Evolutionary conservation across 2,113 vertebrate genomes (phyloP).

Genomic region (Myrmecobius fasciatus): DNA sequence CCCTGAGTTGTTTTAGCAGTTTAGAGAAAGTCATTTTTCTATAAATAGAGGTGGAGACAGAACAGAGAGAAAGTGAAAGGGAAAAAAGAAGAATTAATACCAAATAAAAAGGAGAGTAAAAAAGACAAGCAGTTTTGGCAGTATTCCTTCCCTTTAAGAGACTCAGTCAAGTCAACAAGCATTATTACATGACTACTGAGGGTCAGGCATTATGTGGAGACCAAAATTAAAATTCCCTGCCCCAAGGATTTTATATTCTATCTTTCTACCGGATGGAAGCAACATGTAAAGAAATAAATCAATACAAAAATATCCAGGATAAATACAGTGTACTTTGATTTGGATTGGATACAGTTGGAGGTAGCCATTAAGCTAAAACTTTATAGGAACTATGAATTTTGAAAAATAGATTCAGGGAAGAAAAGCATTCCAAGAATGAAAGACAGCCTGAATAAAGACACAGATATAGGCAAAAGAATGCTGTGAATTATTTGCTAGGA

Average conservation of each 20-base stretch:
- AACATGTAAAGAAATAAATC: neutral
- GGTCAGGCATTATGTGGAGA: neutral
- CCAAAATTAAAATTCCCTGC: neutral
- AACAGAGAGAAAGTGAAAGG: constrained; percentile 17
- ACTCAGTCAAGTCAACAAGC: neutral
- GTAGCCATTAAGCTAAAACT: neutral
- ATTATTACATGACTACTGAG: neutral
- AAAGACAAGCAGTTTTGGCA: neutral
- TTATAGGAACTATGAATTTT: neutral
- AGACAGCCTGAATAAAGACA: neutral
- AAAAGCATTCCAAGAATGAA: neutral
- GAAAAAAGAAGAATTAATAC: neutral
- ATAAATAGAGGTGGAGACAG: constrained; percentile 12
- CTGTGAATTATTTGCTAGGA: neutral
- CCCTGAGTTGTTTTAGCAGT: constrained; percentile 17
- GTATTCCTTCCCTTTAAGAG: constrained; percentile 28
- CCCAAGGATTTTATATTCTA: neutral
- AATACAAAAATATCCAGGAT: neutral
- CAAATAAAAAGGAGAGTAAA: constrained; percentile 16
- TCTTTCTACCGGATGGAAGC: neutral
- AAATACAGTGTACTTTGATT: neutral
- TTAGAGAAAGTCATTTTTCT: constrained; percentile 34
- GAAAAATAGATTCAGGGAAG: neutral
- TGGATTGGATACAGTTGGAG: neutral
- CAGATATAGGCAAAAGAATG: neutral